Base-by-base conservation (phyloP, 2,797 vertebrate species). In the Myripristis murdjan region DNA sequence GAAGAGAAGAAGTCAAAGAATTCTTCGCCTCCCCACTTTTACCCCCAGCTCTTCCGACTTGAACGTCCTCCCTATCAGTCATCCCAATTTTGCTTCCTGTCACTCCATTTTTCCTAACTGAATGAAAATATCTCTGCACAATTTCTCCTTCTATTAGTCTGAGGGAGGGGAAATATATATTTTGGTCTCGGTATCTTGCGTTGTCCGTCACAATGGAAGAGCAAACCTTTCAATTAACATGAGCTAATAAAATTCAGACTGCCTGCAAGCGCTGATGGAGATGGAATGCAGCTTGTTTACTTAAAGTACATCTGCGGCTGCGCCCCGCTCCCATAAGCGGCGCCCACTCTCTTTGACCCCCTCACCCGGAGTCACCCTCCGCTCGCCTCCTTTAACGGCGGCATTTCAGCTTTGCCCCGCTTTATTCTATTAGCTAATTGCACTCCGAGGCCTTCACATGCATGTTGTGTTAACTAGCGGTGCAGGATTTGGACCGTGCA, bases 351-450 rank as follows among this genome's bases (percentile, higher is more conserved):
- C 37, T 81, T 56, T 75, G 86, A 73, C 90, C 75, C 24, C 57
- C 35, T 53, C 26, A 3, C 55, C 53, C 24, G 1, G 23, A 22
- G 35, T 66, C 73, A 44, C 64, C 52, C 39, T 54, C 58, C n/a
- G 39, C 59, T 67, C 20, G 49, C 43, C 61, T 66, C 64, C 59
- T 39, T 69, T 46, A 75, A 71, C 24, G 1, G 64, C 65, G 56
- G 46, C 65, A 18, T 90, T 86, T 83, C 65, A 59, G 74, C 63
- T 73, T 77, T 52, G 20, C 83, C 82, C 70, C 35, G 57, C 76
- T 77, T 73, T 55, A 64, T 83, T 81, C 83, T 78, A 83, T 87
- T 73, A 56, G 65, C 64, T 92, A 88, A 92, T 90, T 90, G 75
- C 76, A 66, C 83, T 83, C 77, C 16, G 64, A 81, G 82, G 78